Base-by-base conservation (phyloP, 2,797 vertebrate genomes). In the Lagorchestes hirsutus region DNA sequence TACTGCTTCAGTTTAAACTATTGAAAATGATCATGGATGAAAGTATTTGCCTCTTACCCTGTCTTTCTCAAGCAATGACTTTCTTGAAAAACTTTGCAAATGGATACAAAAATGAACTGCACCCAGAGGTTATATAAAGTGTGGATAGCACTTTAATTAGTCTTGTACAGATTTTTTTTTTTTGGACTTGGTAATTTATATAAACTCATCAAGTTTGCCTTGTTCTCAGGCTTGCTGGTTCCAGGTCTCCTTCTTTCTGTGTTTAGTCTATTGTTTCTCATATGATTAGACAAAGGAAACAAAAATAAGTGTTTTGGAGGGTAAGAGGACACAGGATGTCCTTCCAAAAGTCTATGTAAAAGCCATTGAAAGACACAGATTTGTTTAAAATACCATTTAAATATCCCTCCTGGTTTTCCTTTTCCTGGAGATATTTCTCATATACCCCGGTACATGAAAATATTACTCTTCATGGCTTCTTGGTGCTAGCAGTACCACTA, bases 81-180 rank as follows among this genome's bases (percentile, higher is more conserved):
- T 93, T 92, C 95, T 94, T 54, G 62, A 82, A 59, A 95, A 93
- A 34, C 56, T 93, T 95, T 62, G 22, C 95, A 62, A 93, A 74
- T 59, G 56, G 55, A 34, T 13, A 55, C 90, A 91, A 0, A 34
- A 92, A 91, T 54, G 82, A 31, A 94, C 5, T 4, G 29, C 55
- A 27, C 92, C 54, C 62, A 74, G 54, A 93, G 94, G 13, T 57
- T 90, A 31, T 55, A 1, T 31, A 22, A 74, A 31, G 9, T 91
- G 67, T 40, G 54, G 56, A 14, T 55, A 56, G 24, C 55, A 29
- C 27, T 91, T 96, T 56, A 55, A 95, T 13, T 87, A 40, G 13
- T 0, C 24, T 52, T 54, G 91, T 62, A 95, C 46, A 57, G 40
- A 28, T 58, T 58, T 31, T 90, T 58, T 3, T n/a, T 87, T 90